Conservation (phyloP, 2,797 vertebrate genomes). For the Phoebastria nigripes region DNA sequence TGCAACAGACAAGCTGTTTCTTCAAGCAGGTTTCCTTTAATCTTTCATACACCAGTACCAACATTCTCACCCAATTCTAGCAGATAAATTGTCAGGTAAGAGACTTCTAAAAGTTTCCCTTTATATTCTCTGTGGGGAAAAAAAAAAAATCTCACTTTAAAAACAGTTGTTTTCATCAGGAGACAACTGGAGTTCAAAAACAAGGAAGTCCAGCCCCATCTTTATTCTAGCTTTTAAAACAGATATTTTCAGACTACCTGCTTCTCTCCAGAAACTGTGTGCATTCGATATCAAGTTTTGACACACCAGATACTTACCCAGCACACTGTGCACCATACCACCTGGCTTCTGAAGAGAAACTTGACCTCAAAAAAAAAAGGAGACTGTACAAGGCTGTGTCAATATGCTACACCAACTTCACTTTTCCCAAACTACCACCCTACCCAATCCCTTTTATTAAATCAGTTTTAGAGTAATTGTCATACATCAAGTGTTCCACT, state of each 20-base stretch:
- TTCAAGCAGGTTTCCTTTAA: not conserved
- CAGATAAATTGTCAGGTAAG: not conserved
- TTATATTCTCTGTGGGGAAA: not conserved
- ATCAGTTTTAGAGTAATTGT: not conserved
- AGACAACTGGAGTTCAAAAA: not conserved
- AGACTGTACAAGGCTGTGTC: not conserved
- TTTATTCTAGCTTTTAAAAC: not conserved
- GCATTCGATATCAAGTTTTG: not conserved
- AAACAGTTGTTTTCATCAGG: not conserved
- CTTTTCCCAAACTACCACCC: not conserved
- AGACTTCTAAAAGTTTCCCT: not conserved
- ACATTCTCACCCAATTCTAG: not conserved
- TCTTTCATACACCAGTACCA: not conserved
- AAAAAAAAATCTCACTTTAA: not conserved
- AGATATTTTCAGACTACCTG: not conserved
- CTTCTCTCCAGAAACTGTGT: not conserved
- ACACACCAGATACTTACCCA: not conserved
- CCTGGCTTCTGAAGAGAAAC: not conserved
- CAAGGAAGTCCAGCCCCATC: not conserved
- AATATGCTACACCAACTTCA: not conserved
- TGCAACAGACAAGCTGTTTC: not conserved
- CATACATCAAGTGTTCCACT: not conserved
- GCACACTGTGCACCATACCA: not conserved
- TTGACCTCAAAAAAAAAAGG: fast-evolving
- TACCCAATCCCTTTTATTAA: not conserved